Percentiles rank a stretch among this genome's conserved stretches.
These are phyloP conservation scores for Actinia tenebrosa DNA, from an alignment of 64 coral and sea anemone species.

Conservation along the genomic window DNA sequence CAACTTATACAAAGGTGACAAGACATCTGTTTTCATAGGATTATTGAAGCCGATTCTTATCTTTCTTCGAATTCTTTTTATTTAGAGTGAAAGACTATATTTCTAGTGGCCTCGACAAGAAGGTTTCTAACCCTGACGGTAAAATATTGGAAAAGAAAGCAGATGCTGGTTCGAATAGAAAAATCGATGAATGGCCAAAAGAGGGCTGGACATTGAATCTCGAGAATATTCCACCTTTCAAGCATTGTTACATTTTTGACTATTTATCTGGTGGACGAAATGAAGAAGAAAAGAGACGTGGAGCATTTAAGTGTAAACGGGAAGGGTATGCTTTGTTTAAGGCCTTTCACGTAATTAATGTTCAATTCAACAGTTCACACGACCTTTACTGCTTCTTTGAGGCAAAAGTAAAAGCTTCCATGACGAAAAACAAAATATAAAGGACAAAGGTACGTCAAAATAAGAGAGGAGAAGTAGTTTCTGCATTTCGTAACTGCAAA, in stretches of 20 bases:
- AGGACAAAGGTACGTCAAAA: conserved; percentile 8
- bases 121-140: conserved; percentile 39
- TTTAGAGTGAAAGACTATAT: conserved; percentile 53
- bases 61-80: conserved; percentile 2
- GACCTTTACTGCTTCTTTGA: conserved; percentile 36
- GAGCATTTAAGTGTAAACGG: conserved; percentile 39
- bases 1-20: conserved; percentile 52
- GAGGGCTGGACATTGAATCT: conserved; percentile 34
- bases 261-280: conserved; percentile 15
- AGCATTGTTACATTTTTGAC: conserved; percentile 37
- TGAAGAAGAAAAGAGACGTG: conserved; percentile 8
- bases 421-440: conserved; percentile 31
- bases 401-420: conserved; percentile 12
- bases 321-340: conserved; percentile 35
- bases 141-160: conserved; percentile 32
- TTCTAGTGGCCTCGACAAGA: conserved; percentile 30
- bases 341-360: conserved; percentile 18
- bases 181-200: conserved; percentile 23
- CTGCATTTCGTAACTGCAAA: conserved; percentile 35
- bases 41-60: background rate
- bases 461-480: conserved; percentile 13
- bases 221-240: conserved; percentile 13
- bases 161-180: background rate
- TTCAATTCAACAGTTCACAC: conserved; percentile 28
- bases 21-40: background rate